These are phyloP conservation scores for Rousettus leschenaultii DNA, from an alignment of 2,113 vertebrate genomes.

Conservation along the genomic window DNA sequence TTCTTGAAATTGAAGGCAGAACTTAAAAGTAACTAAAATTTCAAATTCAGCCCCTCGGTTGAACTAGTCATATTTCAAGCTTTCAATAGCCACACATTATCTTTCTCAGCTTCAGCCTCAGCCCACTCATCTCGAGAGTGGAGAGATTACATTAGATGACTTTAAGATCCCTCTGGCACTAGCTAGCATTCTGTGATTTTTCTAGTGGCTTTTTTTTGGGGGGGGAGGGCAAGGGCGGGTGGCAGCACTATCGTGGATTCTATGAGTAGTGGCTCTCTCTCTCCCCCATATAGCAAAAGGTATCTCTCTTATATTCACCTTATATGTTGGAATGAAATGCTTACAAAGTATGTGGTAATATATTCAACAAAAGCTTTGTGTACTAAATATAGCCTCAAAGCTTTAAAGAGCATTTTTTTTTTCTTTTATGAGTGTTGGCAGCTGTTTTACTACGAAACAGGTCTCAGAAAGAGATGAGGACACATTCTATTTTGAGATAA, in stretches of 20 bases:
- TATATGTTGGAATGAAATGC: not conserved
- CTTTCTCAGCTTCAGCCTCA: not conserved
- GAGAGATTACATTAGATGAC: not conserved
- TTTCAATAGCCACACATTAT: accelerated
- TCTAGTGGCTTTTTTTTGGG: not conserved
- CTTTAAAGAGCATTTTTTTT: slow-evolving; percentile 48
- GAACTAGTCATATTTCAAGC: not conserved
- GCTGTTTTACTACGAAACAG: slow-evolving; percentile 60
- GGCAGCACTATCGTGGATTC: not conserved
- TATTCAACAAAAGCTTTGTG: slow-evolving; percentile 70
- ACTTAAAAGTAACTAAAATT: not conserved
- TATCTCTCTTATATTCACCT: slow-evolving; percentile 19
- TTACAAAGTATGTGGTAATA: slow-evolving; percentile 73
- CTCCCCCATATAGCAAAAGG: not conserved
- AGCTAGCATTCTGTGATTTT: not conserved
- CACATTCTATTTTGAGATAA: slow-evolving; percentile 65
- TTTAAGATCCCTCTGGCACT: not conserved
- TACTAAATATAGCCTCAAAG: slow-evolving; percentile 71
- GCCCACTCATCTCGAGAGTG: not conserved
- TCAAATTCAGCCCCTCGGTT: not conserved
- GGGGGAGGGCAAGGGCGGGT: too few species aligned
- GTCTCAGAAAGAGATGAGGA: slow-evolving; percentile 58
- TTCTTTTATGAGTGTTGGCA: slow-evolving; percentile 70
- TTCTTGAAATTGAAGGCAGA: not conserved
- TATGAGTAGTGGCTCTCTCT: not conserved